Evolutionary conservation across 2,113 vertebrate species (phyloP).

Genomic region (Cinclus cinclus): DNA sequence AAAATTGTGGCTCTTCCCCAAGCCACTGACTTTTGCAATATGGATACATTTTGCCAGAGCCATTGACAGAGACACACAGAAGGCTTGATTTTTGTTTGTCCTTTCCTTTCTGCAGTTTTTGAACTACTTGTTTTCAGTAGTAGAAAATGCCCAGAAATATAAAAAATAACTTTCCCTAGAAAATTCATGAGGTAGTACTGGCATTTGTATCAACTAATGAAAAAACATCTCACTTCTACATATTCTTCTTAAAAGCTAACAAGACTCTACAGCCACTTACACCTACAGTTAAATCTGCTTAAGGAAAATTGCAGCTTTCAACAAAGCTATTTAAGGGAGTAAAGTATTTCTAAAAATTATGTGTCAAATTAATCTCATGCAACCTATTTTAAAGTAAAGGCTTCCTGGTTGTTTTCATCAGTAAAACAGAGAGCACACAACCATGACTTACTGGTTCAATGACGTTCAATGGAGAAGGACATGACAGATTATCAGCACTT

Average conservation of each 20-base stretch:
- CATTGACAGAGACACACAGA: neutral
- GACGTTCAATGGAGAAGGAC: conserved; percentile 84
- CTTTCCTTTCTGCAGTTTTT: neutral
- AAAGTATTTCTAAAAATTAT: neutral
- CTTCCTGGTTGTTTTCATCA: neutral
- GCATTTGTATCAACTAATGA: neutral
- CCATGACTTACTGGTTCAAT: conserved; percentile 88
- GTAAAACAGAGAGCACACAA: neutral
- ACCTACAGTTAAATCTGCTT: neutral
- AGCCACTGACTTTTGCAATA: conserved; percentile 35
- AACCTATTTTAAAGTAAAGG: neutral
- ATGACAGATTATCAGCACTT: conserved; percentile 84
- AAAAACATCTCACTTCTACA: neutral
- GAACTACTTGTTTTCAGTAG: neutral
- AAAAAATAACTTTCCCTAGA: neutral
- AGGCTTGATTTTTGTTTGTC: neutral
- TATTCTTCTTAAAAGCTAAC: neutral
- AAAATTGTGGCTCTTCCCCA: conserved; percentile 17
- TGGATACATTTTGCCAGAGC: neutral
- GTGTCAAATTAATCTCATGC: neutral
- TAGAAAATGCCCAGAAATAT: neutral
- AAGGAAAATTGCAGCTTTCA: neutral
- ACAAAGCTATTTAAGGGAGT: neutral
- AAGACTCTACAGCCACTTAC: neutral
- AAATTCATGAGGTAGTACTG: neutral